phyloP scores from a whole-genome alignment of 2,113 vertebrate species.

The Lampris incognitus region DNA sequence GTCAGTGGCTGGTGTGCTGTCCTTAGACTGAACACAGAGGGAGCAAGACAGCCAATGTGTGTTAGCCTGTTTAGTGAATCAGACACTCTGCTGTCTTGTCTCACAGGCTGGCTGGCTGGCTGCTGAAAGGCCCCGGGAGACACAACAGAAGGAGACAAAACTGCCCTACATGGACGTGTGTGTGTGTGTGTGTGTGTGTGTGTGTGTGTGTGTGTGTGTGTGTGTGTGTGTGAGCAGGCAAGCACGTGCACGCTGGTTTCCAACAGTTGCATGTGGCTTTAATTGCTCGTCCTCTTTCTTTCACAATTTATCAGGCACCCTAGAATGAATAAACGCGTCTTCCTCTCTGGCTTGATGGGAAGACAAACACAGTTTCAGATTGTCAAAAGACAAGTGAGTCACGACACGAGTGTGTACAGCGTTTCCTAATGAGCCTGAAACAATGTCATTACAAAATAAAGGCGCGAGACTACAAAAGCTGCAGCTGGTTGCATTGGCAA shows the following conservation, averaged over 20 bases:
- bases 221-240: not conserved
- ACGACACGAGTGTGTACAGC: constrained; percentile 69
- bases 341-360: constrained; percentile 55
- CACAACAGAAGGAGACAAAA: constrained; percentile 77
- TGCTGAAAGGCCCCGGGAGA: constrained; percentile 75
- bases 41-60: constrained; percentile 6
- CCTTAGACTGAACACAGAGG: not conserved
- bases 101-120: constrained; percentile 61
- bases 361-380: constrained; percentile 59
- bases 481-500: too few relatives aligned
- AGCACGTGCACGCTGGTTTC: constrained; percentile 50
- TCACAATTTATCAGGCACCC: constrained; percentile 73
- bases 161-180: constrained; percentile 32
- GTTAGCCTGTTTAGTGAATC: constrained; percentile 72
- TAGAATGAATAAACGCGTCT: constrained; percentile 49
- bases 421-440: constrained; percentile 71
- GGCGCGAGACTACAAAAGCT: too few relatives aligned
- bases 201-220: not conserved
- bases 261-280: constrained; percentile 77
- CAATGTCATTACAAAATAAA: constrained; percentile 78
- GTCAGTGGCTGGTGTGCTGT: not conserved
- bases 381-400: constrained; percentile 29
- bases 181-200: too few relatives aligned
- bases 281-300: constrained; percentile 71
- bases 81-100: constrained; percentile 76